Base-by-base conservation (phyloP, 2,797 vertebrate species). In the Anguilla pacifica region DNA sequence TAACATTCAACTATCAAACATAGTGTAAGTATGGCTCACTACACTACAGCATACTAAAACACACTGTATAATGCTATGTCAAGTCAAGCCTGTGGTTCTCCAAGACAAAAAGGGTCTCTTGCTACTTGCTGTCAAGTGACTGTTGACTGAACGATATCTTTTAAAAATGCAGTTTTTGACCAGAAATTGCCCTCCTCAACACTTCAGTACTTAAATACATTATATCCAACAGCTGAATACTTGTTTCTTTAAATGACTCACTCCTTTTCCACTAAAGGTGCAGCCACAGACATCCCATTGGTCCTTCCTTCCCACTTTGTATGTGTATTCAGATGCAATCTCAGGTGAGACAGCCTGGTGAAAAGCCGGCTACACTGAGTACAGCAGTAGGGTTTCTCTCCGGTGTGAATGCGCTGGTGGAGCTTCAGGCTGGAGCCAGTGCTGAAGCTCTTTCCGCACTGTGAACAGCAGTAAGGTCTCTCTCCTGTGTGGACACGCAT, bases 381-480 rank as follows among this genome's bases (percentile, higher is more conserved):
- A 51, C 79, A 82, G 79, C 79, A 49, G 6, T 82, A 82, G 43
- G 79, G 79, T n/a, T 82, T 82, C 25, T 82, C 79, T 22, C 79
- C 79, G 10, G 79, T 82, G n/a, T 82, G 79, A 82, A 82, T 82
- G 79, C 79, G 79, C 46, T 82, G 79, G 79, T 82, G 79, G 22
- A 82, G 79, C 22, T 82, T 82, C 6, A 82, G 46, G 43, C 79
- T 82, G 79, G 79, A 82, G 19, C 79, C 46, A 51, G 79, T 82
- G 79, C 79, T 82, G 43, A 82, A 82, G 25, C 79, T 25, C 46
- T 49, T 82, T n/a, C 79, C 79, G n/a, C 79, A 82, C 19, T 82
- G 79, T 51, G 79, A 49, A 51, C 79, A 82, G 46, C 79, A 49
- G 79, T 49, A 82, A 49, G 79, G 79, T 49, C 79, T 82, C 79